phyloP scores from a whole-genome alignment of 2,797 vertebrate species.

The Lepilemur ruficaudatus region DNA sequence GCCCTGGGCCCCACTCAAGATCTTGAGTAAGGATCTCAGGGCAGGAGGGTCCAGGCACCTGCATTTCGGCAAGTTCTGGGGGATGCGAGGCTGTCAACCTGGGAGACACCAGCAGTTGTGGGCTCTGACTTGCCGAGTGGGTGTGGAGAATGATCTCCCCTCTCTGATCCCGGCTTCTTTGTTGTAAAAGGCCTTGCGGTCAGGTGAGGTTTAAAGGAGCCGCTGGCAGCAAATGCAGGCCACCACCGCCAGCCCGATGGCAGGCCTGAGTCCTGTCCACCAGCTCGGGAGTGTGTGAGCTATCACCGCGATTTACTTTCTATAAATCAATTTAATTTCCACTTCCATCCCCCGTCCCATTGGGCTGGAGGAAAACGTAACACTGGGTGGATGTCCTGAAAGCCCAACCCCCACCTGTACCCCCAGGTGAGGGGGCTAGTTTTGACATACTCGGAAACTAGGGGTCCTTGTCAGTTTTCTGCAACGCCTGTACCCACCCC shows the following conservation, averaged over 20 bases:
- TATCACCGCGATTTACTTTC: background rate
- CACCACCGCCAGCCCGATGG: accelerated
- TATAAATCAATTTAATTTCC: background rate
- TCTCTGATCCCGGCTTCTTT: background rate
- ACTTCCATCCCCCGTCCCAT: background rate
- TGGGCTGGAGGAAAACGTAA: background rate
- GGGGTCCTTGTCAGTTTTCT: background rate
- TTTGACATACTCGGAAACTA: background rate
- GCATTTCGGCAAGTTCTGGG: background rate
- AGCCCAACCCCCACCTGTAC: accelerated
- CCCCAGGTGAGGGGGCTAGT: too few relatives aligned
- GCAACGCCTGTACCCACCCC: background rate
- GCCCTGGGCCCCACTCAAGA: background rate
- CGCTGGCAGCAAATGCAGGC: background rate
- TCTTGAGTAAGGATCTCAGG: background rate
- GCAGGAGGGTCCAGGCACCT: background rate
- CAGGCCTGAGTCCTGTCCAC: background rate
- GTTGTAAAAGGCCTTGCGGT: background rate
- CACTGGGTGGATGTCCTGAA: background rate
- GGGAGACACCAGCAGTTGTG: accelerated
- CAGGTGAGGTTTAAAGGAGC: background rate
- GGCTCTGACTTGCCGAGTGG: background rate
- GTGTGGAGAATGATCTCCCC: background rate
- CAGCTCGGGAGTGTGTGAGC: background rate
- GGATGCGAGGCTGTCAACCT: background rate